phyloP scores from a whole-genome alignment of 2,113 vertebrate species.

The Crotalus horridus region DNA sequence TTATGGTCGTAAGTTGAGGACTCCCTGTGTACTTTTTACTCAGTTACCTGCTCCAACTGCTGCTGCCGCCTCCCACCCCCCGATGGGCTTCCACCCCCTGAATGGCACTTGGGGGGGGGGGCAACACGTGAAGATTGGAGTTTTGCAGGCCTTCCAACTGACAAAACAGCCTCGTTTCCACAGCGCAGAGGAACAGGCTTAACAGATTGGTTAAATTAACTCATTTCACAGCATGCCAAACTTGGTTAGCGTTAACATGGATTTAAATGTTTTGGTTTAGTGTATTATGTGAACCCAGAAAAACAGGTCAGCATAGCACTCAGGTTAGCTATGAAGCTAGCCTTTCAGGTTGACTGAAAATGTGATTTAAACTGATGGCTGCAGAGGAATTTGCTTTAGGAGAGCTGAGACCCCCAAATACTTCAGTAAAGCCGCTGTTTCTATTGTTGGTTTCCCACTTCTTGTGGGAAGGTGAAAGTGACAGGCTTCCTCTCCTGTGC shows the following conservation, averaged over 20 bases:
- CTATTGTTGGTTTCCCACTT: background rate
- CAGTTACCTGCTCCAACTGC: background rate
- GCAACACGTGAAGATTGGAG: background rate
- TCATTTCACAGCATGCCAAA: background rate
- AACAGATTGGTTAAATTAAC: background rate
- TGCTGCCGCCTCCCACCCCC: no score
- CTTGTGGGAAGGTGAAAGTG: background rate
- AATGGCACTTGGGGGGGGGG: no score
- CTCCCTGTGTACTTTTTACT: background rate
- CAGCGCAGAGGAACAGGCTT: background rate
- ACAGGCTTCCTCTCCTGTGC: background rate
- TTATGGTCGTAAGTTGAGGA: background rate
- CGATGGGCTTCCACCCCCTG: no score
- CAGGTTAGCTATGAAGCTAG: background rate
- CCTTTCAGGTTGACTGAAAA: background rate
- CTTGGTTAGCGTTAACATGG: background rate
- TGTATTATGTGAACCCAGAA: background rate
- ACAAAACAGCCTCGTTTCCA: background rate
- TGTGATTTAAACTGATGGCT: background rate
- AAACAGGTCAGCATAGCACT: background rate
- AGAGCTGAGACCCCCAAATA: background rate
- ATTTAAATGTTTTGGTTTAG: background rate
- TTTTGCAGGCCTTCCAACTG: background rate
- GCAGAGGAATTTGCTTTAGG: background rate
- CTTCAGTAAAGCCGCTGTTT: background rate